These are phyloP conservation scores for Leptocoma aspasia DNA, from an alignment of 2,113 vertebrate species.

Conservation along the genomic window DNA sequence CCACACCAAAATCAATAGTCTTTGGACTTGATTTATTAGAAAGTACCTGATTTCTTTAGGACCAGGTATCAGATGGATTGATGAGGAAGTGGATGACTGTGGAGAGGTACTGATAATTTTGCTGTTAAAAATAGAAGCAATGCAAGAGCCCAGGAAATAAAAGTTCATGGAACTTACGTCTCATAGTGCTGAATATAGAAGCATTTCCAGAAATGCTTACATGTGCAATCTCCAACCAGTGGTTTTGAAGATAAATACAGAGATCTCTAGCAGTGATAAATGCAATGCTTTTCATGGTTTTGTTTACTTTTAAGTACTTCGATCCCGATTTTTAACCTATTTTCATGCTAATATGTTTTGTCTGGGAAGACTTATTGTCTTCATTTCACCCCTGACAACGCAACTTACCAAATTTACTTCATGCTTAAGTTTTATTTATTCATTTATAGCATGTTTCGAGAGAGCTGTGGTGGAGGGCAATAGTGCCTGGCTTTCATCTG, in stretches of 20 bases:
- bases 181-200: background rate
- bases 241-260: background rate
- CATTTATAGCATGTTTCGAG: background rate
- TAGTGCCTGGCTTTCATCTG: background rate
- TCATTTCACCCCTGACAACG: background rate
- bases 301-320: background rate
- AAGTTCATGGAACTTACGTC: background rate
- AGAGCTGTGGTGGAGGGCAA: background rate
- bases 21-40: background rate
- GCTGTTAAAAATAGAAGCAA: background rate
- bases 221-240: background rate
- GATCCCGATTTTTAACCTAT: background rate
- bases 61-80: background rate
- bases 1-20: background rate
- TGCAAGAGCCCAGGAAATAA: background rate
- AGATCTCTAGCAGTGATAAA: background rate
- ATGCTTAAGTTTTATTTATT: background rate
- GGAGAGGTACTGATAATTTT: background rate
- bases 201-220: background rate
- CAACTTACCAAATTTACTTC: background rate
- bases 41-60: background rate
- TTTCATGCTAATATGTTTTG: background rate
- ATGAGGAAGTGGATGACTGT: background rate
- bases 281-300: background rate
- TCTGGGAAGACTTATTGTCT: background rate